Evolutionary conservation across 2,113 vertebrate species (phyloP), one percentile per base, ranked within the genome.

Genomic region (Rattus norvegicus): DNA sequence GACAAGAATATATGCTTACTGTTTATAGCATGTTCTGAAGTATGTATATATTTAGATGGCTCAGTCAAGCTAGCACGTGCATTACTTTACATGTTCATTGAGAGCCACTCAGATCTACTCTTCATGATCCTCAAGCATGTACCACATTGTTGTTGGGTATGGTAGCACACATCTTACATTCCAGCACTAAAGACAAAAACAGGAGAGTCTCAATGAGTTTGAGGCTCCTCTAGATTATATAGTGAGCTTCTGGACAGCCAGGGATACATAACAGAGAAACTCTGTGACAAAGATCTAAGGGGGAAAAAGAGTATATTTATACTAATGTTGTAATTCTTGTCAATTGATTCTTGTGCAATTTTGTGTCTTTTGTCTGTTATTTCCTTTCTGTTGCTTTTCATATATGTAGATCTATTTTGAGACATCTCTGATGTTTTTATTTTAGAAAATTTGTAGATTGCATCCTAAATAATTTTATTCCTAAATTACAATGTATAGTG

Each of bases 371-470:
- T 20, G 19, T 30, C 24, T 30, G 16, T 56, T 91, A 70, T 94
- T 87, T 73, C 9, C 73, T 77, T 86, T 59, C 24, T 91, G 65
- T 89, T 97, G 54, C 14, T 96, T 87, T 95, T 93, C 47, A 49
- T 47, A 79, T 90, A 59, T 77, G 2, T 83, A 67, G 79, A 70
- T 93, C 1, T 39, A 80, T 77, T 95, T 28, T 90, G 73, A 83
- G 22, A 81, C 95, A 91, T n/a, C n/a, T 85, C 26, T 92, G 43
- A n/a, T 84, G 9, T 90, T 94, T 67, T 83, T 36, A 70, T 88
- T 96, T 93, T 88, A 95, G 65, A 86, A 89, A 39, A 33, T 93
- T 88, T 72, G 65, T 65, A 76, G n/a, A 59, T 91, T 61, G 28
- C 3, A 89, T 91, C 91, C 63, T 84, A 90, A 94, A 70, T 52